A percentile compares a stretch with the other conserved stretches of the same genome.
phyloP scores from a whole-genome alignment of 2,888 invertebrate species.

The Rambutsinella grinnellia region DNA sequence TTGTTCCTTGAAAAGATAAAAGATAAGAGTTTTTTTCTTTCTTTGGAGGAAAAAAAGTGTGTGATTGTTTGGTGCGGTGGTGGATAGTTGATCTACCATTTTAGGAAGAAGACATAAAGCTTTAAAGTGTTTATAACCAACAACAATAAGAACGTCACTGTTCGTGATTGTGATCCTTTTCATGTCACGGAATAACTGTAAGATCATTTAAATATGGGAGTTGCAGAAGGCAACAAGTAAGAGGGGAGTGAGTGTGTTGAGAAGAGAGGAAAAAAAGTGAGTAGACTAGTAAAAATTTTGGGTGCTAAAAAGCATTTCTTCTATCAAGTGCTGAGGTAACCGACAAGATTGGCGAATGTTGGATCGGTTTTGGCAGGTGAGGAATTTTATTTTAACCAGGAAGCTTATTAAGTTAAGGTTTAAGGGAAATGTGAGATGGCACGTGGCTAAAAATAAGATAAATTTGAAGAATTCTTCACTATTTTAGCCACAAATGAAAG shows the following conservation, averaged over 20 bases:
- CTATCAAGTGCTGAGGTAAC: no score
- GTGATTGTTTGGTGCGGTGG: no score
- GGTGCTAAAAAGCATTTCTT: no score
- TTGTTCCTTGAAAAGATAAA: not conserved
- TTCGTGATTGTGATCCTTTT: conserved; percentile 32
- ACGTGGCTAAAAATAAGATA: no score
- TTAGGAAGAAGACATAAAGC: conserved; percentile 28
- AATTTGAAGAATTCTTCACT: no score
- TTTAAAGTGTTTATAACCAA: conserved; percentile 20
- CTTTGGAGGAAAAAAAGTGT: not conserved
- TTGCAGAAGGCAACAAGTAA: conserved; percentile 15
- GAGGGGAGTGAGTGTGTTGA: no score
- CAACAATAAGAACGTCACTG: conserved; percentile 4
- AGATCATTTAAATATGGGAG: conserved; percentile 1
- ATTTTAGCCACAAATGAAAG: no score
- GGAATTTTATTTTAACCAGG: conserved; percentile 31
- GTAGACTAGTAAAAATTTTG: no score
- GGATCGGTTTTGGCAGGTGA: conserved; percentile 54
- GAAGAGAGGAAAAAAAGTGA: not conserved
- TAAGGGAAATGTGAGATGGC: no score
- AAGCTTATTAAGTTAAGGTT: no score
- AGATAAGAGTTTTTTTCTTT: not conserved
- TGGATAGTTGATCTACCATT: conserved; percentile 33
- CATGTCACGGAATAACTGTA: conserved; percentile 58
- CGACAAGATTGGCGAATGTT: conserved; percentile 41